Percentiles rank a stretch among this genome's conserved stretches.
phyloP scores from a whole-genome alignment of 2,888 invertebrate species.

The Xestia xanthographa region DNA sequence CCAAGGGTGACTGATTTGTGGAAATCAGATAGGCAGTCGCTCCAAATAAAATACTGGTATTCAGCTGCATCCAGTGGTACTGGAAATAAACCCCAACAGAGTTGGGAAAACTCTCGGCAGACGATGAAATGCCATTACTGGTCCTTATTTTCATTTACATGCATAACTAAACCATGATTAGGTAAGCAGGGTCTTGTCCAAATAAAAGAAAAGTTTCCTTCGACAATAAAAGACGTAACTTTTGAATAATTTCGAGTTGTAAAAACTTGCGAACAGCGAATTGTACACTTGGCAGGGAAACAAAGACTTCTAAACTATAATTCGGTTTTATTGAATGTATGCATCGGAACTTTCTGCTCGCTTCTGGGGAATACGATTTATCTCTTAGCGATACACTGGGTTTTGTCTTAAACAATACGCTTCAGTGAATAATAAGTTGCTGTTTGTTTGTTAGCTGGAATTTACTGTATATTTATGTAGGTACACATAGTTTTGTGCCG shows the following conservation, averaged over 20 bases:
- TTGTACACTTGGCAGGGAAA: slow-evolving; percentile 46
- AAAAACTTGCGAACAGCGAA: slow-evolving; percentile 42
- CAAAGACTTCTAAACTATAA: slow-evolving; percentile 48
- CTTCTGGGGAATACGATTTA: slow-evolving; percentile 26
- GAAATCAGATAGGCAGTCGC: not conserved
- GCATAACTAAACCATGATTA: not conserved
- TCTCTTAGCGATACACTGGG: not conserved
- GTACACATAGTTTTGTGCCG: not conserved
- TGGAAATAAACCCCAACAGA: not conserved
- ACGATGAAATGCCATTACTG: not conserved
- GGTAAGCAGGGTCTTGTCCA: not conserved
- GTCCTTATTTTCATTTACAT: slow-evolving; percentile 1
- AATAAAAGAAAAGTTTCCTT: slow-evolving; percentile 35
- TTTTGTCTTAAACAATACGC: not conserved
- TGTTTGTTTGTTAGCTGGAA: not conserved
- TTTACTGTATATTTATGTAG: not conserved
- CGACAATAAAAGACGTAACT: slow-evolving; percentile 24
- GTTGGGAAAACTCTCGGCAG: not conserved
- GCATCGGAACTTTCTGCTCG: slow-evolving; percentile 39
- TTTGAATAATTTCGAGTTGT: slow-evolving; percentile 51
- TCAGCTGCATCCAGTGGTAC: not conserved
- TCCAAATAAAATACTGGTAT: not conserved
- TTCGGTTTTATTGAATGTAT: slow-evolving; percentile 47
- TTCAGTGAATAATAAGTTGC: not conserved
- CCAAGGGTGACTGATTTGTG: not conserved